phyloP scores from a whole-genome alignment of 2,797 vertebrate species.

The Poecilia velifera region DNA sequence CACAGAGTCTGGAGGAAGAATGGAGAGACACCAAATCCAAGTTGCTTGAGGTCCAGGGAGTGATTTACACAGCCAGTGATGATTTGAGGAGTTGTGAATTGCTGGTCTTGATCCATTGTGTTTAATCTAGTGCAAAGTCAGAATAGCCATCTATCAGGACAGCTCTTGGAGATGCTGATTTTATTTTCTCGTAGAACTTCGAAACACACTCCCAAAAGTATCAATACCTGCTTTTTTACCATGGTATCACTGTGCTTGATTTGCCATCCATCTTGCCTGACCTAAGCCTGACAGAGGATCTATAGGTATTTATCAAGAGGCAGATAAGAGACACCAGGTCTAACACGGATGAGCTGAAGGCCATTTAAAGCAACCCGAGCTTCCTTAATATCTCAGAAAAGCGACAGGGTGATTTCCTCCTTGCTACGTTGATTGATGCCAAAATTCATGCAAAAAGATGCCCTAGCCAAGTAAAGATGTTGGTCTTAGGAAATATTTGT shows the following conservation, averaged over 20 bases:
- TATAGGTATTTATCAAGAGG: neutral
- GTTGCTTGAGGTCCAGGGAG: neutral
- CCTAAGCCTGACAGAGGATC: neutral
- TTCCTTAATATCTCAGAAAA: neutral
- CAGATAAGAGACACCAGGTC: neutral
- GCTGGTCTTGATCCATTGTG: neutral
- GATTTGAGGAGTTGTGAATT: neutral
- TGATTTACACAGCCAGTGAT: neutral
- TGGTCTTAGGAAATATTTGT: neutral
- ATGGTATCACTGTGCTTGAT: neutral
- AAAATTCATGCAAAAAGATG: neutral
- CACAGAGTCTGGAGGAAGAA: neutral
- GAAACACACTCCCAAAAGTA: neutral
- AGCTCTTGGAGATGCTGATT: neutral
- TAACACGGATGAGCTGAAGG: neutral
- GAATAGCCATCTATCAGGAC: neutral
- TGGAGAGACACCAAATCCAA: neutral
- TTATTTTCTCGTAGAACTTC: neutral
- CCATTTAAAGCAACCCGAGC: neutral
- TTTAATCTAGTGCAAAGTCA: neutral
- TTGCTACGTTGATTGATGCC: neutral
- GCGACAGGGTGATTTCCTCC: neutral
- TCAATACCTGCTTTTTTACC: neutral
- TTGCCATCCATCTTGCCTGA: neutral
- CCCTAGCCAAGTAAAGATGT: neutral